These are phyloP conservation scores for Oceanodroma tethys DNA, from an alignment of 2,113 vertebrate species.

Conservation along the genomic window DNA sequence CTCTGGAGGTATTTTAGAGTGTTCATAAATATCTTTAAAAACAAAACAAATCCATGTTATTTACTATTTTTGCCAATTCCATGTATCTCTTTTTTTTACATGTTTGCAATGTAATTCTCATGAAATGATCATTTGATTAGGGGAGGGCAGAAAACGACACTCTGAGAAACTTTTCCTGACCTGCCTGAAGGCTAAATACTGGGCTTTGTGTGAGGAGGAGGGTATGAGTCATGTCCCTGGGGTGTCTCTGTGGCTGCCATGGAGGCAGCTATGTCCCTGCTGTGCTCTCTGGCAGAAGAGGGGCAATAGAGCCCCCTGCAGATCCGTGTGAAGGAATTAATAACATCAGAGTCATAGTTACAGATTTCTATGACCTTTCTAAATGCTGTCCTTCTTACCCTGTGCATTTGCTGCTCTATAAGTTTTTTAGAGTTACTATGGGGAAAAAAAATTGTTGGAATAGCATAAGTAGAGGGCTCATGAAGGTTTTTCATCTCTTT, in stretches of 20 bases:
- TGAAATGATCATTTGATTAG: not conserved
- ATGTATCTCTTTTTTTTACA: rapidly evolving
- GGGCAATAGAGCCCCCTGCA: not conserved
- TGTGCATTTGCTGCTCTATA: not conserved
- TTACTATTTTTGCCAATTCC: not conserved
- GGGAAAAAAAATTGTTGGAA: not conserved
- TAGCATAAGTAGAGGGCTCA: not conserved
- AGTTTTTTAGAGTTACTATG: not conserved
- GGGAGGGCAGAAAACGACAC: not conserved
- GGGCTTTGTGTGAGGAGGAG: not conserved
- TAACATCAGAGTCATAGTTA: not conserved
- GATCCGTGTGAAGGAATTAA: not conserved
- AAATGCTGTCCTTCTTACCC: not conserved
- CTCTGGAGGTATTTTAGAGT: constrained; percentile 81
- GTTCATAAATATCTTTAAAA: constrained; percentile 83
- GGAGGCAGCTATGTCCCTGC: not conserved
- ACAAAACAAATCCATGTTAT: not conserved
- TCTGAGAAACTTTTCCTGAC: not conserved
- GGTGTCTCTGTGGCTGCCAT: not conserved
- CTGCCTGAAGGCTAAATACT: not conserved
- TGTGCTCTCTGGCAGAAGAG: not conserved
- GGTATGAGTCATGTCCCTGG: not conserved
- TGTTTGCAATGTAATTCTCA: not conserved
- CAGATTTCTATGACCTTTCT: not conserved
- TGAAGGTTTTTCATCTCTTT: not conserved